A percentile compares a stretch with the other conserved stretches of the same genome.
Conservation (phyloP, 2,113 vertebrate genomes). For the Antechinus flavipes region DNA sequence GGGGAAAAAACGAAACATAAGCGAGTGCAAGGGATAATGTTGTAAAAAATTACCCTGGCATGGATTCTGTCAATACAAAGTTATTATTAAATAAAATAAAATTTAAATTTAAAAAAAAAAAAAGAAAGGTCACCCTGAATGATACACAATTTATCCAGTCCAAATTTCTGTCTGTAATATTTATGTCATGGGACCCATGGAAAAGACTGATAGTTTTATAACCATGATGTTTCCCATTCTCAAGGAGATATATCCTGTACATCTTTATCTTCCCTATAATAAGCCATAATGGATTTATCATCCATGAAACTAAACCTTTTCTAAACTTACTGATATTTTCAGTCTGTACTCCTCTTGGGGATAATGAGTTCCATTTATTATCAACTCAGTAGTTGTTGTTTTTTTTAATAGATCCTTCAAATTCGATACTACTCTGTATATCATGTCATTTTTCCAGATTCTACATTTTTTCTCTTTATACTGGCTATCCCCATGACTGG, state of each 20-base stretch:
- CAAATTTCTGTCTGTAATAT: not conserved
- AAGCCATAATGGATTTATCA: not conserved
- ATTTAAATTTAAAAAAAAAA: too few species aligned
- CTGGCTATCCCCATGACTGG: not conserved
- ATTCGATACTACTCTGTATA: not conserved
- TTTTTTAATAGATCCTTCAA: not conserved
- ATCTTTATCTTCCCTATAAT: not conserved
- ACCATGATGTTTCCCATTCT: not conserved
- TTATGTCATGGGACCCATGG: not conserved
- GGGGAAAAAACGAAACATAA: too few species aligned
- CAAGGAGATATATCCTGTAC: not conserved
- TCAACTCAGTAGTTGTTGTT: not conserved
- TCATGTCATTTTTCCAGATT: not conserved
- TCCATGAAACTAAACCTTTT: not conserved
- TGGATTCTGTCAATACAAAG: too few species aligned
- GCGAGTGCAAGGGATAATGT: too few species aligned
- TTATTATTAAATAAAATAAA: too few species aligned
- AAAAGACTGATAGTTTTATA: not conserved
- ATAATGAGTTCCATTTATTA: rapidly evolving
- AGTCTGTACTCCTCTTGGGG: not conserved
- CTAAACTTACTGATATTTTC: not conserved
- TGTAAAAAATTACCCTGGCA: too few species aligned
- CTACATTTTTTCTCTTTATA: not conserved
- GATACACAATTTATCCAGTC: not conserved
- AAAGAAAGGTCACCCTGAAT: not conserved